Conservation (phyloP, 2,113 vertebrate species). For the Zosterops borbonicus region DNA sequence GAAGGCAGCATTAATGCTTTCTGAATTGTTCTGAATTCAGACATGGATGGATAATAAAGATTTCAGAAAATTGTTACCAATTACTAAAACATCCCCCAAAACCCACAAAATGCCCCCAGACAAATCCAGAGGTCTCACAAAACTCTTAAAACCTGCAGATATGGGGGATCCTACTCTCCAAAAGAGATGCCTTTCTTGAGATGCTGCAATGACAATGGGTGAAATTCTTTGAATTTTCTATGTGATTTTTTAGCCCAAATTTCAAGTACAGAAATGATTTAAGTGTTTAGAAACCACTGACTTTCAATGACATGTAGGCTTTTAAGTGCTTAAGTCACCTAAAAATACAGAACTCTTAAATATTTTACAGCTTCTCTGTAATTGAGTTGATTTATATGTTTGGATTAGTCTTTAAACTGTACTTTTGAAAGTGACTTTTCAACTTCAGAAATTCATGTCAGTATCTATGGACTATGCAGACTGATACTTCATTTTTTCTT, state of each 20-base stretch:
- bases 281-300: not conserved
- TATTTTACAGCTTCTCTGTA: not conserved
- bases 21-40: not conserved
- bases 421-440: not conserved
- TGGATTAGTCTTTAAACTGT: not conserved
- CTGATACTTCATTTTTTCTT: not conserved
- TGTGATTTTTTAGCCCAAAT: not conserved
- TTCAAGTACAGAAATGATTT: not conserved
- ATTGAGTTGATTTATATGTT: not conserved
- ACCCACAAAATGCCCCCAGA: fast-evolving
- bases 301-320: not conserved
- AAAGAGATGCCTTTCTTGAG: not conserved
- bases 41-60: not conserved
- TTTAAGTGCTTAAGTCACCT: not conserved
- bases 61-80: not conserved
- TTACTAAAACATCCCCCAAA: not conserved
- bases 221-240: not conserved
- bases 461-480: not conserved
- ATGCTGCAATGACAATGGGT: not conserved
- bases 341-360: not conserved
- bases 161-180: not conserved
- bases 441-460: not conserved
- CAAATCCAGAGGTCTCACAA: not conserved
- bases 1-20: not conserved
- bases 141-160: not conserved